Percentiles rank a stretch among this genome's conserved stretches.
Evolutionary conservation across 2,888 invertebrate species (phyloP).

Genomic region (Luffia ferchaultella): DNA sequence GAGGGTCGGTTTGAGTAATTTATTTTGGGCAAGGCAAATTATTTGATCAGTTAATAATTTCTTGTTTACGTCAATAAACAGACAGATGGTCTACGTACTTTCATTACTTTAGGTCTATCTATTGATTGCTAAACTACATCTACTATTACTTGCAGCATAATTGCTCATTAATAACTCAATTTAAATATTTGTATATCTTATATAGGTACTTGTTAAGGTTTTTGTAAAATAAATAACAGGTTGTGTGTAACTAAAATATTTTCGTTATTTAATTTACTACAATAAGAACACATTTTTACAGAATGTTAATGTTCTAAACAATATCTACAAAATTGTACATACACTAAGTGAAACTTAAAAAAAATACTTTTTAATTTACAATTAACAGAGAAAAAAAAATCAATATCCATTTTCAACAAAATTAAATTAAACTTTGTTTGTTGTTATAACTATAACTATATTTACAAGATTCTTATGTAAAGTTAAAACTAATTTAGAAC

Average conservation of each 20-base stretch:
- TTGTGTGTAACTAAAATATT: constrained; percentile 64
- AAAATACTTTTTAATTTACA: constrained; percentile 55
- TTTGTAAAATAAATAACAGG: constrained; percentile 40
- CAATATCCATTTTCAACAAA: constrained; percentile 60
- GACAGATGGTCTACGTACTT: too few relatives aligned
- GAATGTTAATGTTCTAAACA: constrained; percentile 63
- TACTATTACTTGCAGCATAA: too few relatives aligned
- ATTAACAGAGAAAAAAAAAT: constrained; percentile 51
- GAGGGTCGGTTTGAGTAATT: too few relatives aligned
- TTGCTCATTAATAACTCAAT: too few relatives aligned
- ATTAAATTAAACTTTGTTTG: constrained; percentile 54
- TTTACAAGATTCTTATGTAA: constrained; percentile 36
- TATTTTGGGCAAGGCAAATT: too few relatives aligned
- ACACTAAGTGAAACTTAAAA: constrained; percentile 62
- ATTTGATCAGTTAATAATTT: too few relatives aligned
- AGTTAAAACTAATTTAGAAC: constrained; percentile 29
- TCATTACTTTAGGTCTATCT: too few relatives aligned
- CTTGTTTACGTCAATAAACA: too few relatives aligned
- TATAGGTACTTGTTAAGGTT: too few relatives aligned
- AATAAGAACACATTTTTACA: constrained; percentile 68
- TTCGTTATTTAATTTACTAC: constrained; percentile 68
- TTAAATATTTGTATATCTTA: too few relatives aligned
- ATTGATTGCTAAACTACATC: too few relatives aligned
- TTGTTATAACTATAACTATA: constrained; percentile 33
- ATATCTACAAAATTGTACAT: constrained; percentile 67